Evolutionary conservation across 1,140 invertebrate genomes (phyloP), one percentile per base, ranked within the genome.

Genomic region (Drosophila lacteicornis): DNA sequence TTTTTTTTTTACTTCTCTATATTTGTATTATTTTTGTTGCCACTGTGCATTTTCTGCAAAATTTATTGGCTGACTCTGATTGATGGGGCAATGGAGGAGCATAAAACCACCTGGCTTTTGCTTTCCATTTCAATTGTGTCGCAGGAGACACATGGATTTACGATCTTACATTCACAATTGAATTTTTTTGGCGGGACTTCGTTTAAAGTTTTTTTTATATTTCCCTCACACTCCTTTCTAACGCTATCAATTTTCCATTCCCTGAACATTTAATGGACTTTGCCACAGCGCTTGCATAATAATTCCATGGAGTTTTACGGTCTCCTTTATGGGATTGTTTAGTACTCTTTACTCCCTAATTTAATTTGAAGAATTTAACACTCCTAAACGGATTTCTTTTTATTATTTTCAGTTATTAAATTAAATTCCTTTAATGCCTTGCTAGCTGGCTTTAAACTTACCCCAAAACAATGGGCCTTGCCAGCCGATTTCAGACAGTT

Each of bases 401-500:
- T 36, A 11, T 11, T 36, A 36, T 36, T 11, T 36, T 11, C 2
- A 33, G 9, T 2, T 33, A 30, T 30, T 6, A 5, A 6, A 30
- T 30, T 7, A 22, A 22, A 38, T 55, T 17, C 17, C 33, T 17
- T 13, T 19, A 38, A 55, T 30, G 22, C 27, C 6, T 4, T 30
- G 7, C 33, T 36, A 36, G 33, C 12, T 36, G 12, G 8, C 19
- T 13, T 15, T 15, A 40, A 56, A n/a, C 8, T 12, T 3, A 25
- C 1, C 4, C 53, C 19, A 4, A 4, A 62, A 66, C 58, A 66
- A 62, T 63, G 11, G 27, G 19, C 19, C 9, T 12, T 36, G 3
- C n/a, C 27, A 46, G 25, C 43, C 27, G 27, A 5, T 43, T 63
- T 45, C 22, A 25, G 30, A 27, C 30, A 63, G 12, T 63, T 46